Evolutionary conservation across 2,113 vertebrate genomes (phyloP).

Genomic region (Eretmochelys imbricata): DNA sequence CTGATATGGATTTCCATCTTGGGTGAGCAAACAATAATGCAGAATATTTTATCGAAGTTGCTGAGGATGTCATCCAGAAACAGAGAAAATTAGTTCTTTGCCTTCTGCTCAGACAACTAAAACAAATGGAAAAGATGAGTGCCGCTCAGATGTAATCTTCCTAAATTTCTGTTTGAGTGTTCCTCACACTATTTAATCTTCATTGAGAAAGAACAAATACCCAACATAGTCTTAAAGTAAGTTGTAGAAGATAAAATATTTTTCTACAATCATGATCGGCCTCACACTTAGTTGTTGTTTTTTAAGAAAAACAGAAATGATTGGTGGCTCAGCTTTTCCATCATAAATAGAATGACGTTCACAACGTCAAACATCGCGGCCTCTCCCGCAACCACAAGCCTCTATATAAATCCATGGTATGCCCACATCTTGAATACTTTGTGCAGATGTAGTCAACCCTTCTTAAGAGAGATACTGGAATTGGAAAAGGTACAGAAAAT

Average conservation of each 20-base stretch:
- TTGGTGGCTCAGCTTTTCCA: background rate
- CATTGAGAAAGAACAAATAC: too few relatives aligned
- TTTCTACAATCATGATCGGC: too few relatives aligned
- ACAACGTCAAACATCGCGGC: background rate
- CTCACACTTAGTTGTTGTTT: background rate
- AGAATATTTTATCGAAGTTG: background rate
- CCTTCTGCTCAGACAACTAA: background rate
- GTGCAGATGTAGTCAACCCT: too few relatives aligned
- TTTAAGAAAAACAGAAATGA: rapidly evolving
- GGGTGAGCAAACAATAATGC: background rate
- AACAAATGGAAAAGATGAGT: background rate
- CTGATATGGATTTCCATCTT: background rate
- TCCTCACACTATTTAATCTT: background rate
- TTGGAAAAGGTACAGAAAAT: too few relatives aligned
- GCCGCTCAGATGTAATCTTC: background rate
- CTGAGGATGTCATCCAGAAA: background rate
- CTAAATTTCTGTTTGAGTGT: background rate
- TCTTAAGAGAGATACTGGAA: too few relatives aligned
- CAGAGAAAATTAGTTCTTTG: background rate
- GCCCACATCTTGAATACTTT: too few relatives aligned
- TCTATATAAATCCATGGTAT: too few relatives aligned
- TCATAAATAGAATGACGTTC: background rate
- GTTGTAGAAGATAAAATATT: too few relatives aligned
- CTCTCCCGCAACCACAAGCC: background rate
- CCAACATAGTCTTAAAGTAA: too few relatives aligned